These are phyloP conservation scores for Thamnophis sirtalis DNA, from an alignment of 2,113 vertebrate species.

Conservation along the genomic window DNA sequence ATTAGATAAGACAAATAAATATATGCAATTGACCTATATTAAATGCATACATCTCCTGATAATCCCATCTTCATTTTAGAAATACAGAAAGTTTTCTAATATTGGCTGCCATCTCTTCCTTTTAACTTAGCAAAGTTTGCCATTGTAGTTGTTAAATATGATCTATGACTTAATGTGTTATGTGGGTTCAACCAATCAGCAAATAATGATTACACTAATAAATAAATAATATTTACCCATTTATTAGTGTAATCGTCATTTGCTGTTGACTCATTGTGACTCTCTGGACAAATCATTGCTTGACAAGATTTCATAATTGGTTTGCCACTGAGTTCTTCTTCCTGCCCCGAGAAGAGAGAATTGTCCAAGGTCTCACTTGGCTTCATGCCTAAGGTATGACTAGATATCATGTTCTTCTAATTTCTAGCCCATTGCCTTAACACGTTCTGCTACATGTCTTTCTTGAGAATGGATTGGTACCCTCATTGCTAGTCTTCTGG, in stretches of 20 bases:
- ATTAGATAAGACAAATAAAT: neutral
- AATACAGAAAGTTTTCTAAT: neutral
- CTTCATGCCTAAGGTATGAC: neutral
- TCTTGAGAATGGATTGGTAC: neutral
- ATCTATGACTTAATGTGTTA: neutral
- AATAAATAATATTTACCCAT: too few species aligned
- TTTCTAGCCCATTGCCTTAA: neutral
- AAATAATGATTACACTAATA: neutral
- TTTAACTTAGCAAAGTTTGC: neutral
- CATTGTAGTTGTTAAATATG: neutral
- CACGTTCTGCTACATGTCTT: neutral
- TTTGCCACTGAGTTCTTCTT: neutral
- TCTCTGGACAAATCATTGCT: neutral
- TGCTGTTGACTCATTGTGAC: neutral
- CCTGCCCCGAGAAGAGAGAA: neutral
- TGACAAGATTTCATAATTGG: neutral
- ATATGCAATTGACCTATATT: neutral
- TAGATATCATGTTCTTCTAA: neutral
- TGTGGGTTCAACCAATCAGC: neutral
- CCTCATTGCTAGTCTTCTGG: neutral
- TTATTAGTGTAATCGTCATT: too few species aligned
- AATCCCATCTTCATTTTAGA: too few species aligned
- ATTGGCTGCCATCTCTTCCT: neutral
- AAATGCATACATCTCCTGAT: neutral
- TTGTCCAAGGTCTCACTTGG: neutral